A percentile compares a stretch with the other conserved stretches of the same genome.
Evolutionary conservation across 2,113 vertebrate genomes (phyloP).

Genomic region (Fulica atra): DNA sequence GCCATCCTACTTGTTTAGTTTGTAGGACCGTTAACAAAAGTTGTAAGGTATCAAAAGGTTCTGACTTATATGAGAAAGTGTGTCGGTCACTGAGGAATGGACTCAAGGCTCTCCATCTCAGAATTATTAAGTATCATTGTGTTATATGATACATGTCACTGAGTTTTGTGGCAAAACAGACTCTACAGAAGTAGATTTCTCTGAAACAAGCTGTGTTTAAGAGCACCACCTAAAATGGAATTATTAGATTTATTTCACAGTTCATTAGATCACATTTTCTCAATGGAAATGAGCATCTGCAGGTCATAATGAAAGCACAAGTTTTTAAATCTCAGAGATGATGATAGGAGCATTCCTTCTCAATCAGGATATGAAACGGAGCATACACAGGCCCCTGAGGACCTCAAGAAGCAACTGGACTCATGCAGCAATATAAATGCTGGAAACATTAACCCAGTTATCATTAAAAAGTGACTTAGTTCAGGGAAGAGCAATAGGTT

Average conservation of each 20-base stretch:
- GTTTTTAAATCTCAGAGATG: neutral
- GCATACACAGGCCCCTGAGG: fast-evolving
- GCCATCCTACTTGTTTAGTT: conserved; percentile 54
- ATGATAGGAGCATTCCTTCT: neutral
- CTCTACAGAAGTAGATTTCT: neutral
- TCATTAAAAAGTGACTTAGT: neutral
- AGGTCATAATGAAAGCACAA: neutral
- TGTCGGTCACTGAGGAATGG: conserved; percentile 53
- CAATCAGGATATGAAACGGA: neutral
- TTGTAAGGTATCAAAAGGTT: conserved; percentile 61
- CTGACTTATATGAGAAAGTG: conserved; percentile 62
- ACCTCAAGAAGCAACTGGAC: neutral
- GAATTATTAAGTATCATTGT: conserved; percentile 56
- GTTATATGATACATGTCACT: conserved; percentile 51
- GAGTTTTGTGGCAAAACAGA: conserved; percentile 49
- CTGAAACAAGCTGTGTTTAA: conserved; percentile 35
- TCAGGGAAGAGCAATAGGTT: neutral
- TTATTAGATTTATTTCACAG: conserved; percentile 35
- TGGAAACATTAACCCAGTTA: neutral
- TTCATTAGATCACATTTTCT: neutral
- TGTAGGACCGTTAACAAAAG: conserved; percentile 64
- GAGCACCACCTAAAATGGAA: conserved; percentile 37
- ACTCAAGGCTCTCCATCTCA: conserved; percentile 62
- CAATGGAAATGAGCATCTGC: neutral
- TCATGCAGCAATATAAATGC: neutral